phyloP scores from a whole-genome alignment of 2,113 vertebrate species.

The Microtus oregoni region DNA sequence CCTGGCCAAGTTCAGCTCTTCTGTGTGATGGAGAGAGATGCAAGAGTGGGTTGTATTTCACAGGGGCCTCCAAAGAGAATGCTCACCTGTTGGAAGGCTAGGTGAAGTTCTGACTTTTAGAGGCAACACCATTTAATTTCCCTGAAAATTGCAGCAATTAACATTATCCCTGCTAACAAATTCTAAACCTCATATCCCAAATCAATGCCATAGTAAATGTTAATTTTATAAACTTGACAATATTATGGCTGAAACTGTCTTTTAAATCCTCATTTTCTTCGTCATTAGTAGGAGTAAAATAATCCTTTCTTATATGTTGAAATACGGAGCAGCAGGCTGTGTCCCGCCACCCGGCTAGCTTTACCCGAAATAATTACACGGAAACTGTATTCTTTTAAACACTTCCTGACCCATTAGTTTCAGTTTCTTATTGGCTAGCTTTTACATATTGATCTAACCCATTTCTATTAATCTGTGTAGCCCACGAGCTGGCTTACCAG shows the following conservation, averaged over 20 bases:
- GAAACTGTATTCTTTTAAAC: too few species aligned
- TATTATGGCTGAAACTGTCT: neutral
- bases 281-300: neutral
- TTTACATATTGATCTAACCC: too few species aligned
- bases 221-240: neutral
- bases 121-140: neutral
- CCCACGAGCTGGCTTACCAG: too few species aligned
- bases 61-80: neutral
- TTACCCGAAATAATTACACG: too few species aligned
- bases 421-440: too few species aligned
- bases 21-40: neutral
- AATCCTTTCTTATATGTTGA: neutral
- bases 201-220: neutral
- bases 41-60: neutral
- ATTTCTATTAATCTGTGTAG: too few species aligned
- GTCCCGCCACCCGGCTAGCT: too few species aligned
- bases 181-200: neutral
- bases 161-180: neutral
- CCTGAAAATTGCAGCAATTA: neutral
- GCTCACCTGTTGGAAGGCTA: neutral
- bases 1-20: neutral
- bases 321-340: too few species aligned
- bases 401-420: too few species aligned
- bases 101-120: neutral
- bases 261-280: neutral